Evolutionary conservation across 1,140 invertebrate genomes (phyloP), one percentile per base, ranked within the genome.

Genomic region (Heliconius eleuchia): DNA sequence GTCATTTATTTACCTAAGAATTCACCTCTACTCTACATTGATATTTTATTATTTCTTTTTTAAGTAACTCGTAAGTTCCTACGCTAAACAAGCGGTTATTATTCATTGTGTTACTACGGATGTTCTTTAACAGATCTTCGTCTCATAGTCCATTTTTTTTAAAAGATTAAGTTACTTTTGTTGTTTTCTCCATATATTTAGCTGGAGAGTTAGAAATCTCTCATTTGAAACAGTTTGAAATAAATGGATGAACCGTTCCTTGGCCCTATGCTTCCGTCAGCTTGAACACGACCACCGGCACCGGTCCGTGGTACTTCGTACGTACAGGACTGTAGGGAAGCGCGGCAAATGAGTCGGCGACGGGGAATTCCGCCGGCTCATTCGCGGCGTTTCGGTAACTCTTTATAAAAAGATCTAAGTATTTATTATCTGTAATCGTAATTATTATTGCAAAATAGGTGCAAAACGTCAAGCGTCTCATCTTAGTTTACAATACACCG

Each of bases 371-470:
- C 90, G 86, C 87, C 76, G 82, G 83, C 81, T 76, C 88, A 83
- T 85, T 78, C 87, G 74, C 81, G 85, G 82, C 86, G 57, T 73
- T 37, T 42, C 75, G 74, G 80, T 71, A 79, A 76, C 70, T 83
- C 74, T 82, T 87, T 90, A 89, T 85, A 89, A 92, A 91, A 90
- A 82, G 89, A 92, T 89, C 89, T 94, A 94, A 85, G 90, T 91
- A 92, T 89, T 88, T 84, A 86, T 91, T 88, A 89, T 89, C 84
- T 88, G 87, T 91, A 91, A 89, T 84, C 87, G 81, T 87, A 86
- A 91, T 88, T 88, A 89, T 92, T 92, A 92, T 93, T 93, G 92
- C 91, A 92, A 94, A 93, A 92, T 91, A 92, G 90, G 92, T 94
- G 92, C 91, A 93, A 92, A 94, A 93, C 88, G 85, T 92, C 93